Conservation (phyloP, 2,113 vertebrate species). For the Argyrosomus japonicus region DNA sequence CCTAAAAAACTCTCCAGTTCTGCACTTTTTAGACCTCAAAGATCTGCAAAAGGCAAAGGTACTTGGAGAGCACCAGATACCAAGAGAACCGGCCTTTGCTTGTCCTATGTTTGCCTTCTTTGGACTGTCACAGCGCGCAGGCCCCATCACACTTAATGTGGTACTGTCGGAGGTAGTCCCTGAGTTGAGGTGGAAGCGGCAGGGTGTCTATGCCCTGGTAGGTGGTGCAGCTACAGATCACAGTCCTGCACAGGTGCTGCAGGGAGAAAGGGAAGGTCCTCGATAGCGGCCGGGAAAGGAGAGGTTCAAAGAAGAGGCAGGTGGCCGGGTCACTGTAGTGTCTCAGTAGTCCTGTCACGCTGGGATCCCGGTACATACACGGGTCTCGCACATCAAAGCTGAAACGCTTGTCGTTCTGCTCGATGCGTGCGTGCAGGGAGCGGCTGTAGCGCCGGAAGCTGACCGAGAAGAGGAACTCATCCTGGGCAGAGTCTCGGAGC, state of each 20-base stretch:
- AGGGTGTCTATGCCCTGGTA: constrained; percentile 91
- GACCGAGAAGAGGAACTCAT: constrained; percentile 96
- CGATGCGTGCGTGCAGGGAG: constrained; percentile 95
- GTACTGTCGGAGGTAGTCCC: constrained; percentile 94
- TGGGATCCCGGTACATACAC: constrained; percentile 94
- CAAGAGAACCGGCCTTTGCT: background rate
- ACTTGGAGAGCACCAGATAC: background rate
- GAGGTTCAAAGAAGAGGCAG: constrained; percentile 98
- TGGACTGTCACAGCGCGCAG: constrained; percentile 67
- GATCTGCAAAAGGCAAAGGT: background rate
- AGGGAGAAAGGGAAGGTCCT: constrained; percentile 95
- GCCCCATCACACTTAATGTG: constrained; percentile 89
- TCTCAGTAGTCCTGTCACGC: constrained; percentile 93
- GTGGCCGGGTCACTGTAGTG: constrained; percentile 96
- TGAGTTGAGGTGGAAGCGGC: constrained; percentile 90
- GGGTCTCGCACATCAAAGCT: constrained; percentile 97
- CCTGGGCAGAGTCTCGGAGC: constrained; percentile 95
- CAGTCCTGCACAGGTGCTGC: constrained; percentile 93
- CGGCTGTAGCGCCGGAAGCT: constrained; percentile 98
- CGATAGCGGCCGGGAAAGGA: constrained; percentile 91
- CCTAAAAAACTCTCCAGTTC: background rate
- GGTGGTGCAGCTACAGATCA: constrained; percentile 93
- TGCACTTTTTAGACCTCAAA: background rate
- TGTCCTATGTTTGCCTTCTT: background rate
- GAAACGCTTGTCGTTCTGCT: constrained; percentile 96